A percentile compares a stretch with the other conserved stretches of the same genome.
These are phyloP conservation scores for Remorina albescens DNA, from an alignment of 2,797 vertebrate genomes.

Conservation along the genomic window DNA sequence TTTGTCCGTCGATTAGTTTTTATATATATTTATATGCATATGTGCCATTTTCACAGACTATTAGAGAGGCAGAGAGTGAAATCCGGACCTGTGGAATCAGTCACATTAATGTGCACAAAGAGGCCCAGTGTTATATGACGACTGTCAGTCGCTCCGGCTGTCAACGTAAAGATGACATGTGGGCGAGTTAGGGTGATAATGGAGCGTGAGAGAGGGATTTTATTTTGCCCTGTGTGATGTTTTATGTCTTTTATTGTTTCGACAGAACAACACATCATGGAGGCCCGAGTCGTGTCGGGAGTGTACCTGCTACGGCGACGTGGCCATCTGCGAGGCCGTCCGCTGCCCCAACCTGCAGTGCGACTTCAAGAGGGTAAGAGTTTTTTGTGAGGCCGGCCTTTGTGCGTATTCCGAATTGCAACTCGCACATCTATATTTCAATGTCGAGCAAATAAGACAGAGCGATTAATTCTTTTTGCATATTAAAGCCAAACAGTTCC, in stretches of 20 bases:
- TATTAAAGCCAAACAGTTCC: no score
- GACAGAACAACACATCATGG: slow-evolving; percentile 92
- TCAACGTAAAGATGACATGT: slow-evolving; percentile 36
- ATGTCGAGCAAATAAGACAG: no score
- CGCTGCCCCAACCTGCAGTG: slow-evolving; percentile 89
- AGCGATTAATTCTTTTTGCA: no score
- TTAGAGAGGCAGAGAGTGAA: not conserved
- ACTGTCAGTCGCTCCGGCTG: slow-evolving; percentile 16
- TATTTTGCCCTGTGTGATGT: not conserved
- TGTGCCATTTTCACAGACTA: not conserved
- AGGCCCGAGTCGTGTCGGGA: slow-evolving; percentile 89
- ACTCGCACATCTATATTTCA: no score
- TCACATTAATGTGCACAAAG: slow-evolving; percentile 23
- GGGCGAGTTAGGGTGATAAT: slow-evolving; percentile 10
- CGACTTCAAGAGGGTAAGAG: slow-evolving; percentile 89
- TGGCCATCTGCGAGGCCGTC: slow-evolving; percentile 85
- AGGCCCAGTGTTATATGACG: not conserved
- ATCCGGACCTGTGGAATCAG: not conserved
- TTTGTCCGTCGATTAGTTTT: not conserved
- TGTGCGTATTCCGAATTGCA: no score
- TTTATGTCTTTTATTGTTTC: slow-evolving; percentile 49
- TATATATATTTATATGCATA: no score
- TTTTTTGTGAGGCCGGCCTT: no score
- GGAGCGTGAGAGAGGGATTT: not conserved
- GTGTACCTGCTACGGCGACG: slow-evolving; percentile 86